Conservation (phyloP, 2,888 invertebrate genomes). For the Conistra vaccinii region DNA sequence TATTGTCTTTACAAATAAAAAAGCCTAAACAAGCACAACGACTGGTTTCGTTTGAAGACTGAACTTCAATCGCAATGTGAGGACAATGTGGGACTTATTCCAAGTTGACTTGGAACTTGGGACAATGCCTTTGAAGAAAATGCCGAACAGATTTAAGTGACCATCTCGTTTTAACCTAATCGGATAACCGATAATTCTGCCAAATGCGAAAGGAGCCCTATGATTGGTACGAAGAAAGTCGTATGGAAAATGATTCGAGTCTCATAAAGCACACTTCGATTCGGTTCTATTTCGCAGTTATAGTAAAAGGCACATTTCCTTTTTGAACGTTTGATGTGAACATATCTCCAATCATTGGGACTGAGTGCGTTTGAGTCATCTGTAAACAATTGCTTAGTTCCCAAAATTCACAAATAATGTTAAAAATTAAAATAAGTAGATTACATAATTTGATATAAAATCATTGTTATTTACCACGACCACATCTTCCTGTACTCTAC, state of each 20-base stretch:
- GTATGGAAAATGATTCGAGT: background rate
- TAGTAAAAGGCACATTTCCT: background rate
- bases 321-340: background rate
- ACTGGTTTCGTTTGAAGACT: background rate
- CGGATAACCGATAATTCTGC: background rate
- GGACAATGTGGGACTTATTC: background rate
- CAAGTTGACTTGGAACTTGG: no score
- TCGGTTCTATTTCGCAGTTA: background rate
- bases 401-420: no score
- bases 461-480: background rate
- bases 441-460: background rate
- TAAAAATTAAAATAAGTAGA: background rate
- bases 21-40: background rate
- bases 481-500: background rate
- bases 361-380: background rate
- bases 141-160: no score
- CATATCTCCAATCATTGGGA: background rate
- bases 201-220: no score
- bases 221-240: background rate
- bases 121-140: no score
- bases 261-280: no score
- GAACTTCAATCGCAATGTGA: background rate
- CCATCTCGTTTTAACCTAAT: background rate
- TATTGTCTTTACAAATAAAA: background rate
- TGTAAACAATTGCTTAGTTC: no score